Evolutionary conservation across 2,797 vertebrate species (phyloP).

Genomic region (Gila robusta): DNA sequence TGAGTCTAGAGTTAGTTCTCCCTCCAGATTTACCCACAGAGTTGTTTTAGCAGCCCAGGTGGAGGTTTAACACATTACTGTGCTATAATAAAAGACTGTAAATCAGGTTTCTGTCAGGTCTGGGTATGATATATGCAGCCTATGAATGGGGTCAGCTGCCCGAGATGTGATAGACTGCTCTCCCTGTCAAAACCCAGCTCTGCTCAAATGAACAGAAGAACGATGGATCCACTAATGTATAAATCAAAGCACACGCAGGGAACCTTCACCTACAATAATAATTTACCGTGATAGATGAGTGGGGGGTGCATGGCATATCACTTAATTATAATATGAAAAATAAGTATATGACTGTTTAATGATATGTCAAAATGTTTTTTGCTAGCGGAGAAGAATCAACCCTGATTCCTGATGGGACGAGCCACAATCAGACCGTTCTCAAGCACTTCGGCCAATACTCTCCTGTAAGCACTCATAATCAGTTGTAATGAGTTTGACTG

Average conservation of each 20-base stretch:
- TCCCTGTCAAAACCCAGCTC: slow-evolving; percentile 57
- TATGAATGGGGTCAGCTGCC: slow-evolving; percentile 62
- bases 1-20: slow-evolving; percentile 60
- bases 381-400: slow-evolving; percentile 19
- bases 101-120: slow-evolving; percentile 67
- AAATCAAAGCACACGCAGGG: slow-evolving; percentile 45
- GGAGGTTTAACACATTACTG: slow-evolving; percentile 65
- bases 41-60: slow-evolving; percentile 56
- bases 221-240: slow-evolving; percentile 45
- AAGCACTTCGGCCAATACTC: slow-evolving; percentile 66
- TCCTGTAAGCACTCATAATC: slow-evolving; percentile 72
- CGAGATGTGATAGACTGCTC: slow-evolving; percentile 55
- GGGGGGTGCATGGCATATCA: background rate
- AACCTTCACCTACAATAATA: slow-evolving; percentile 54
- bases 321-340: slow-evolving; percentile 22
- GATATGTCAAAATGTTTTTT: slow-evolving; percentile 42
- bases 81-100: slow-evolving; percentile 65
- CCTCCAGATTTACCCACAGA: slow-evolving; percentile 55
- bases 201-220: slow-evolving; percentile 48
- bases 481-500: slow-evolving; percentile 75
- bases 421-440: slow-evolving; percentile 71
- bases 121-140: slow-evolving; percentile 67
- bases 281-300: slow-evolving; percentile 30
- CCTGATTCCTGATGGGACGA: slow-evolving; percentile 60
- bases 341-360: slow-evolving; percentile 31